These are phyloP conservation scores for Phalacrocorax brasilianus DNA, from an alignment of 2,113 vertebrate genomes.

Conservation along the genomic window DNA sequence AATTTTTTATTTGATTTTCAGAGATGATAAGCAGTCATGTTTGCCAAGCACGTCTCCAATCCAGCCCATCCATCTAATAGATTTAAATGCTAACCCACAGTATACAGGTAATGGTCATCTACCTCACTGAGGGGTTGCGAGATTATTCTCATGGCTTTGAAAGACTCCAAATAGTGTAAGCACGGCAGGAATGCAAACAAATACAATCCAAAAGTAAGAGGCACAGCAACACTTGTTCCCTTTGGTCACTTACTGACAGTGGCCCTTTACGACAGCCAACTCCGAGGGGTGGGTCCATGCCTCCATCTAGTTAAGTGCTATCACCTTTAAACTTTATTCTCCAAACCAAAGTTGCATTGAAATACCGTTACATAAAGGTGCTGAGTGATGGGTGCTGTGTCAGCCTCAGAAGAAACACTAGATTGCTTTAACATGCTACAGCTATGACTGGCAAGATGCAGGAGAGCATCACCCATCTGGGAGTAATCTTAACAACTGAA, in stretches of 20 bases:
- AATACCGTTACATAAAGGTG: not conserved
- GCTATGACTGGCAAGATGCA: not conserved
- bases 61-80: not conserved
- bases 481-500: not conserved
- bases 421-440: not conserved
- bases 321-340: not conserved
- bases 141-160: not conserved
- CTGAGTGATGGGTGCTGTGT: not conserved
- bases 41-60: not conserved
- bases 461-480: not conserved
- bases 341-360: not conserved
- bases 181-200: not conserved
- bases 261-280: not conserved
- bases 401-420: not conserved
- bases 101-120: fast-evolving
- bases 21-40: not conserved
- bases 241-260: not conserved
- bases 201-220: not conserved
- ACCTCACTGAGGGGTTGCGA: not conserved
- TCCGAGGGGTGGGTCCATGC: not conserved
- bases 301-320: not conserved
- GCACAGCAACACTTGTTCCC: not conserved
- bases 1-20: not conserved
- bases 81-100: not conserved
- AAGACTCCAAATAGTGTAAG: not conserved